These are phyloP conservation scores for Protobothrops flavoviridis DNA, from an alignment of 2,113 vertebrate species.

Conservation along the genomic window DNA sequence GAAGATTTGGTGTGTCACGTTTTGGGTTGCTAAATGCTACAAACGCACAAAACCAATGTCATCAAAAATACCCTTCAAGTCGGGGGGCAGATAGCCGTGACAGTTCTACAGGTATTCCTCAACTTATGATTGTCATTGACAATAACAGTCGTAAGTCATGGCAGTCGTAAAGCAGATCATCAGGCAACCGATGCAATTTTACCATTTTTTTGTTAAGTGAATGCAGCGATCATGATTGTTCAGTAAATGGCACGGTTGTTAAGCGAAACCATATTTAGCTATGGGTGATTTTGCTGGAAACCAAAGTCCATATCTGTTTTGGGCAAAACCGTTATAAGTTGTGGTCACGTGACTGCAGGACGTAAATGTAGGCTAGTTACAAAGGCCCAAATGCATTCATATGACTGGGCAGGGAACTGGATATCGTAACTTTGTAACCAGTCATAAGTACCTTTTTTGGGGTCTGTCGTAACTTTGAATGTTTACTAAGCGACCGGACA, in stretches of 20 bases:
- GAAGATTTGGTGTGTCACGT: background rate
- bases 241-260: background rate
- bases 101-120: background rate
- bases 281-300: background rate
- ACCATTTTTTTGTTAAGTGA: background rate
- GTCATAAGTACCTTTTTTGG: background rate
- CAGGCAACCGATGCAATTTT: background rate
- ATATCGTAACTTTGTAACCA: background rate
- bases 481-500: background rate
- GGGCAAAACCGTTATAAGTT: background rate
- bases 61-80: background rate
- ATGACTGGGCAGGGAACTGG: background rate
- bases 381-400: background rate
- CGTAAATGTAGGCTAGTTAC: background rate
- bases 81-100: background rate
- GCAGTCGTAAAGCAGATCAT: background rate
- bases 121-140: background rate
- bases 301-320: background rate
- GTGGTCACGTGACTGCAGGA: background rate
- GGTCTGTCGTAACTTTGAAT: background rate
- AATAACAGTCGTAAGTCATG: background rate
- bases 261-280: background rate
- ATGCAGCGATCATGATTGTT: background rate
- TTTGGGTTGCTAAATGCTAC: background rate
- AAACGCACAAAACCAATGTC: background rate